Base-by-base conservation (phyloP, 2,113 vertebrate genomes). In the Kryptolebias marmoratus region DNA sequence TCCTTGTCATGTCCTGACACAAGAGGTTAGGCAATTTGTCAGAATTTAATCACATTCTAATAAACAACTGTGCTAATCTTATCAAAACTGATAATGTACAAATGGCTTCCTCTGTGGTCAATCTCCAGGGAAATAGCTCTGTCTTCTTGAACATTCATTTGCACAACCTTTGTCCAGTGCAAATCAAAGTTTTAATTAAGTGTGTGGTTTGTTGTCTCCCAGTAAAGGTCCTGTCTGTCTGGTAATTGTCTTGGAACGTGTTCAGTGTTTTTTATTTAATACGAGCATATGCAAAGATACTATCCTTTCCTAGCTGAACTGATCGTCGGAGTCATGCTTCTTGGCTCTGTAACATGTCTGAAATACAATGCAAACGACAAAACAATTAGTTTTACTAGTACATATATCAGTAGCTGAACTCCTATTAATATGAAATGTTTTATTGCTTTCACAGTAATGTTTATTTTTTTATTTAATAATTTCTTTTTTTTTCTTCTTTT, bases 31-130 rank as follows among this genome's bases (percentile, higher is more conserved):
- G 73, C 79, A 84, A 76, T 86, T 84, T 82, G 72, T 82, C 54
- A 4, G 75, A 73, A 81, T 82, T 77, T 81, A 87, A 91, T 90
- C 86, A 87, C 63, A 36, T 68, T 50, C 77, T 70, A 69, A 84
- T 82, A 69, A 80, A 68, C 71, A 75, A 72, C 66, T 47, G 18
- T 67, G 75, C 71, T 88, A 77, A 81, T 86, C 84, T 81, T 49
- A 89, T 88, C 71, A 77, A 57, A 87, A 80, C 53, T 79, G 83
- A 89, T 87, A 85, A 77, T 10, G 0, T 68, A 62, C 71, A 85
- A 75, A 83, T 75, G 15, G 79, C 77, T 75, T 78, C 56, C 78
- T 73, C 18, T 1, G 73, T 10, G 64, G 67, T 81, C 63, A 68
- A 10, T 80, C 83, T 73, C 63, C 58, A 2, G 57, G 73, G 82